Percentiles rank a stretch among this genome's conserved stretches.
These are phyloP conservation scores for Pteropus alecto DNA, from an alignment of 2,113 vertebrate species.

Conservation along the genomic window DNA sequence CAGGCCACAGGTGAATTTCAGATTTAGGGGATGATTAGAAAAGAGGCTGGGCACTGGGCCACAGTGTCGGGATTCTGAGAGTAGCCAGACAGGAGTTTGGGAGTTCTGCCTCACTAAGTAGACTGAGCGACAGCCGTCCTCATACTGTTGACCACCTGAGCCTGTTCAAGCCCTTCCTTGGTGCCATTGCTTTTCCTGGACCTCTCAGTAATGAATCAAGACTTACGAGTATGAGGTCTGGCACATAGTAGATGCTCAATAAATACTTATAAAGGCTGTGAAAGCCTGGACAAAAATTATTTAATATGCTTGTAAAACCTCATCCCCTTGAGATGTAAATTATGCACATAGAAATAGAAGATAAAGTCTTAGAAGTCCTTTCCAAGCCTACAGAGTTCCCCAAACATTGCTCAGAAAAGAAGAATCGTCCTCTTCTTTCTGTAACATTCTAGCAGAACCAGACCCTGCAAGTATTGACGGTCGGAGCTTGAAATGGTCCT, in stretches of 20 bases:
- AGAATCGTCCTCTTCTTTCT: background rate
- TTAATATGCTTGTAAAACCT: background rate
- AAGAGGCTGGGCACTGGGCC: background rate
- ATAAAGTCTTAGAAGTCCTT: background rate
- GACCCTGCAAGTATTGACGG: background rate
- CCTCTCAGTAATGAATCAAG: background rate
- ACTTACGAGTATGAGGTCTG: background rate
- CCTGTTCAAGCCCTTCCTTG: background rate
- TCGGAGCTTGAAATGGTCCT: background rate
- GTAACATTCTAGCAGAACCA: background rate
- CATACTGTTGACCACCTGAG: no score
- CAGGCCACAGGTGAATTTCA: background rate
- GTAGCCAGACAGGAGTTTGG: background rate
- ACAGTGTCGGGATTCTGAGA: background rate
- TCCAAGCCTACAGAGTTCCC: background rate
- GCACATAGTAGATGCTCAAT: background rate
- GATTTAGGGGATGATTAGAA: background rate
- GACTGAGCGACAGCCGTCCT: background rate
- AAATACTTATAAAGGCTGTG: background rate
- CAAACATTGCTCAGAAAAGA: constrained; percentile 1
- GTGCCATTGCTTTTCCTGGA: background rate
- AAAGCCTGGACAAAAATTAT: background rate
- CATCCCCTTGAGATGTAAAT: background rate
- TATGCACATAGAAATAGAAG: background rate
- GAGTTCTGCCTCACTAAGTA: background rate